phyloP scores from a whole-genome alignment of 2,888 invertebrate species.

The Congeria kusceri region DNA sequence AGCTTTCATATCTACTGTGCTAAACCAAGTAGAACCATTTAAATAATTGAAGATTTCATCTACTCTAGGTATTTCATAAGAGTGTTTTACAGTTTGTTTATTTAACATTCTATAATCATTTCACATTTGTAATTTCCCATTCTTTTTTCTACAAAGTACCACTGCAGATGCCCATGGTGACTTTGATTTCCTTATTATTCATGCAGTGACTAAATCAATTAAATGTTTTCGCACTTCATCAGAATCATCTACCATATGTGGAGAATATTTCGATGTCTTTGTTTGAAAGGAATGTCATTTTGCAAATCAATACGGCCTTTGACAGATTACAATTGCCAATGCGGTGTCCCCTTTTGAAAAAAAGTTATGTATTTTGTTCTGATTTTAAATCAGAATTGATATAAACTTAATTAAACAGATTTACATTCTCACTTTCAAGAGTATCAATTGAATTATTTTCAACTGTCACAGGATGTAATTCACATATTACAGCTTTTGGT shows the following conservation, averaged over 20 bases:
- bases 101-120: conserved; percentile 2
- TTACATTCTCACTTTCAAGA: background rate
- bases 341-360: conserved; percentile 1
- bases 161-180: conserved; percentile 6
- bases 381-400: background rate
- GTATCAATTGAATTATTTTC: background rate
- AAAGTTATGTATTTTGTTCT: conserved; percentile 3
- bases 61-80: background rate
- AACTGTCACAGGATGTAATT: background rate
- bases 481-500: background rate
- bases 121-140: conserved; percentile 6
- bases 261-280: conserved; percentile 5
- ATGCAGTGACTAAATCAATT: background rate
- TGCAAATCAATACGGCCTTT: conserved; percentile 1
- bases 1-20: too few species aligned
- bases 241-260: background rate
- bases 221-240: conserved; percentile 3
- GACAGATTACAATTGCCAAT: conserved; percentile 3
- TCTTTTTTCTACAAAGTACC: conserved; percentile 10
- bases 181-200: conserved; percentile 9
- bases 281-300: background rate
- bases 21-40: background rate
- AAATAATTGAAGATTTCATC: conserved; percentile 11
- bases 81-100: conserved; percentile 1
- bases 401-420: background rate